These are phyloP conservation scores for Diceros bicornis DNA, from an alignment of 2,797 vertebrate genomes.

Conservation along the genomic window DNA sequence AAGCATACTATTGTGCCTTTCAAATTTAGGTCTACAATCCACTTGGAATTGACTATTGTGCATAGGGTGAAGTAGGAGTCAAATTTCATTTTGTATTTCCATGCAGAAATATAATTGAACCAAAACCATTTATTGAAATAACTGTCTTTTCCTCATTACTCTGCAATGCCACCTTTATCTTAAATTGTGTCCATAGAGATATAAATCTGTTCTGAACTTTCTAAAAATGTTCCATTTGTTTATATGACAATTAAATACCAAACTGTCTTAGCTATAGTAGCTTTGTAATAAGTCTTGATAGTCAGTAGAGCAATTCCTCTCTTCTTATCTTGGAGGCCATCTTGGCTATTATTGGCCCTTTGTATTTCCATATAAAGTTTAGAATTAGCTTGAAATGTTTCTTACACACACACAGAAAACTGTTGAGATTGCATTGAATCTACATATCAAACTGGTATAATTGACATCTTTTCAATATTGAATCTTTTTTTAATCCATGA, in stretches of 20 bases:
- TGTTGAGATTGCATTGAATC: background rate
- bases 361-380: background rate
- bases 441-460: background rate
- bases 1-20: background rate
- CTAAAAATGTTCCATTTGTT: background rate
- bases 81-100: slow-evolving; percentile 11
- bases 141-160: background rate
- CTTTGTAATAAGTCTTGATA: background rate
- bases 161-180: background rate
- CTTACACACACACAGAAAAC: background rate
- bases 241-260: background rate
- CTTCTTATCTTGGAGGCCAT: background rate
- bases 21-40: background rate
- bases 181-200: background rate
- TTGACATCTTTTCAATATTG: background rate
- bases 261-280: background rate
- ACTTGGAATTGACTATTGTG: background rate
- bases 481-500: background rate
- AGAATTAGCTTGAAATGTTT: background rate
- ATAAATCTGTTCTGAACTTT: background rate
- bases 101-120: background rate
- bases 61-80: background rate
- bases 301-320: background rate
- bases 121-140: background rate
- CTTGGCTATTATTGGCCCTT: background rate